Evolutionary conservation across 2,888 invertebrate genomes (phyloP), one percentile per base, ranked within the genome.

Genomic region (Nymphalis polychloros): DNA sequence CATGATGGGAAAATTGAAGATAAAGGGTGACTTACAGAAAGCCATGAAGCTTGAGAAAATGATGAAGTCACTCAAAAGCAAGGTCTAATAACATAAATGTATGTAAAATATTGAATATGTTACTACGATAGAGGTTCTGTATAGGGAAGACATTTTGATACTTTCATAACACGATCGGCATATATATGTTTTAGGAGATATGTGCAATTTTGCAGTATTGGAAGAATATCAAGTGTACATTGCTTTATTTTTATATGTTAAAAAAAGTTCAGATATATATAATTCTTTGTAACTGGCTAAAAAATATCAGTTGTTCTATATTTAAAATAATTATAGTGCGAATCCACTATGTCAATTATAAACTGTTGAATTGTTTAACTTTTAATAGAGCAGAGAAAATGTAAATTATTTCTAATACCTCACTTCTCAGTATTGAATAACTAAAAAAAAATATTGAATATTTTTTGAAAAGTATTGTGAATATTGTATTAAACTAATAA

Each of bases 1-100:
- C 88, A 98, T 99, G 98, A 96, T 96, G 83, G 99, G 99, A 63
- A 98, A 98, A 88, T 90, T 99, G 77, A 98, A 98, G 91, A 97
- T 99, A 76, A 94, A 94, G 73, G 99, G 99, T 0, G 97, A 98
- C 83, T 93, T 99, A 79, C 97, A 96, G 78, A 97, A 98, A 84
- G 99, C 99, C 0, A 96, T 99, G 95, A 98, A 98, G 84, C 91
- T 99, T 70, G 98, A 99, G 84, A 97, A 97, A 83, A 93, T 98
- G 73, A 97, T 98, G 97, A 93, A 93, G 59, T 94, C 95, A 46
- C 91, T 97, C n/a, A 97, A 96, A 80, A 93, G 94, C 50, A 96
- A 92, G 75, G 83, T 80, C 68, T 92, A 88, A 84, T 8, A 19
- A 41, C 13, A 1, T 10, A 3, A 57, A 41, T 57, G 41, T 41